Conservation (phyloP, 2,113 vertebrate genomes). For the Theristicus caerulescens region DNA sequence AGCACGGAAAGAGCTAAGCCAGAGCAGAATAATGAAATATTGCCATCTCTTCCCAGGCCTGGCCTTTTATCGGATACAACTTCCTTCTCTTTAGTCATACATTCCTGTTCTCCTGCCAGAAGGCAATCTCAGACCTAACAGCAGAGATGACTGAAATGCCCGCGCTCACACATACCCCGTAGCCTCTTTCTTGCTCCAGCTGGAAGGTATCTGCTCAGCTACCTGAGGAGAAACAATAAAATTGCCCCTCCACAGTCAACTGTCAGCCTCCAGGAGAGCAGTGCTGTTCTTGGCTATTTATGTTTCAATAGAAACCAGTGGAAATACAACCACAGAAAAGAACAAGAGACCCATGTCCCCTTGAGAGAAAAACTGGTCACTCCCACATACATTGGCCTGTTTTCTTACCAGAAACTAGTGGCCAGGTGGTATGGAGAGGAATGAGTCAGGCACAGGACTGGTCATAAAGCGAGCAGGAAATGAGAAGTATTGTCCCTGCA, state of each 20-base stretch:
- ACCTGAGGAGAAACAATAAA: neutral
- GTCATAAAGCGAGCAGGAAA: slow-evolving; percentile 18
- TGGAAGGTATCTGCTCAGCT: neutral
- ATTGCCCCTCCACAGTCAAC: neutral
- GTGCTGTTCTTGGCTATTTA: neutral
- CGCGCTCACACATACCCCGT: neutral
- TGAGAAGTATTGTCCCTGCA: neutral
- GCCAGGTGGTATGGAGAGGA: neutral
- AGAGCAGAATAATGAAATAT: neutral
- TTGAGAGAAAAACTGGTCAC: neutral
- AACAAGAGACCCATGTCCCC: neutral
- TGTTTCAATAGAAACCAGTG: neutral
- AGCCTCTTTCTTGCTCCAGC: neutral
- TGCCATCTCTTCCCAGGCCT: neutral
- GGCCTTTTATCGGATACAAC: neutral
- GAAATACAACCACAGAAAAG: neutral
- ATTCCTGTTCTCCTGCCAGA: slow-evolving; percentile 9
- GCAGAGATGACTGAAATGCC: neutral
- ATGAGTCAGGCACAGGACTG: neutral
- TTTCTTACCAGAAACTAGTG: neutral
- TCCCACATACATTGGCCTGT: neutral
- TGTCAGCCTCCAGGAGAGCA: neutral
- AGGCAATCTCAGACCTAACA: neutral
- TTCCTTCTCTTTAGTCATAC: neutral
- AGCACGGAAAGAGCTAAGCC: neutral